phyloP scores from a whole-genome alignment of 2,113 vertebrate genomes.

The Atrichornis clamosus region DNA sequence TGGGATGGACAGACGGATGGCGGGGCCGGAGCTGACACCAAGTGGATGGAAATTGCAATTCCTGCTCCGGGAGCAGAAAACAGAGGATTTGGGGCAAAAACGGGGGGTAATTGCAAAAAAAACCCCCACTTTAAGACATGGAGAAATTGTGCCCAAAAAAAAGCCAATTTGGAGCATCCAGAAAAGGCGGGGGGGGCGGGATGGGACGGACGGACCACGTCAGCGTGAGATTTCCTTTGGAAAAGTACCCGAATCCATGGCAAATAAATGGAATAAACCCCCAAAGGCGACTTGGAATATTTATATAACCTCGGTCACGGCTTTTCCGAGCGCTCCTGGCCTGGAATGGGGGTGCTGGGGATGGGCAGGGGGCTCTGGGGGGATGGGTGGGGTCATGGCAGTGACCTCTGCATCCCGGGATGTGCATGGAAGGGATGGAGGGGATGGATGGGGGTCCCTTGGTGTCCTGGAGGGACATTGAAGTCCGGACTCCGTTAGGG shows the following conservation, averaged over 20 bases:
- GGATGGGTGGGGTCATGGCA: background rate
- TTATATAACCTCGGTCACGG: background rate
- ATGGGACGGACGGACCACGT: background rate
- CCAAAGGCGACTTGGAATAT: fast-evolving
- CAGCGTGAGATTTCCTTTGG: background rate
- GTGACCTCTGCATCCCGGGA: background rate
- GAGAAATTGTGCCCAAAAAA: fast-evolving
- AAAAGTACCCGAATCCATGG: background rate
- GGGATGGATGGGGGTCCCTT: fast-evolving
- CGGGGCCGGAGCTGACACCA: background rate
- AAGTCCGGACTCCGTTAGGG: fast-evolving
- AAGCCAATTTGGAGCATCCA: background rate
- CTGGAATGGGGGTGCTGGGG: background rate
- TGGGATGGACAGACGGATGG: background rate
- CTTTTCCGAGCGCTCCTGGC: background rate
- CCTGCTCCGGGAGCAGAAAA: background rate
- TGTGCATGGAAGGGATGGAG: fast-evolving
- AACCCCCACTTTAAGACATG: background rate
- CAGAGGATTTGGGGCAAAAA: background rate
- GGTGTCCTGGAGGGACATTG: background rate
- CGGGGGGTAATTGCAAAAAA: fast-evolving
- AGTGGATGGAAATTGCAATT: background rate
- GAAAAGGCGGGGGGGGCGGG: background rate
- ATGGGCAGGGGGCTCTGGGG: no score
- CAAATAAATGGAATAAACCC: background rate